Base-by-base conservation (phyloP, 2,113 vertebrate species). In the Mungos mungo region DNA sequence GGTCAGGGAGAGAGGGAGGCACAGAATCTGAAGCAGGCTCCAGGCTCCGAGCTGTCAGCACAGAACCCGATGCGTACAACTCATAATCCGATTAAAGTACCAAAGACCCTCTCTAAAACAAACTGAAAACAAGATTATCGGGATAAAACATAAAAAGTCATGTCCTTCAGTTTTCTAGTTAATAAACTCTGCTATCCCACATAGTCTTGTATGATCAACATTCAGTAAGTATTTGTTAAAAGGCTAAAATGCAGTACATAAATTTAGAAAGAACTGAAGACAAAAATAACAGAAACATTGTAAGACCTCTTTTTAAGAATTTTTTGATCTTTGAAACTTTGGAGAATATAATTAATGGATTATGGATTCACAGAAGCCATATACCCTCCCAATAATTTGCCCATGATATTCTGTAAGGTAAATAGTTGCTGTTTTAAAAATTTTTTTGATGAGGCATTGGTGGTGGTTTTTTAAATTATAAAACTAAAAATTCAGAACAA, bases 151-250 rank as follows among this genome's bases (percentile, higher is more conserved):
- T 45, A n/a, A 88, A 31, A 74, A 88, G 50, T 3, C 3, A 8
- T 18, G 14, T 47, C 31, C 35, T 77, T 4, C 7, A 38, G 4
- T 94, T 92, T 89, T 60, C 41, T 72, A 68, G 45, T 54, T 69
- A 52, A n/a, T 77, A 79, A 91, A 87, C 21, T 96, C 27, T 47
- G 66, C 8, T 94, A 29, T 83, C 68, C 27, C 31, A 74, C 13
- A 47, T 52, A 57, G 13, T 79, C 31, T 81, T 87, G 1, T 95
- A 65, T 79, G 10, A 89, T 85, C 35, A 35, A 13, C 23, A 35
- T 65, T n/a, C 35, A 79, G 6, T 87, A 93, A 50, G 38, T 74
- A 63, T 83, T 96, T 96, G 65, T 65, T 90, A 94, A 83, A 93
- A 90, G 31, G 27, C 47, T 76, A 57, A 95, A 95, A 85, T 45